Evolutionary conservation across 2,888 invertebrate species (phyloP).

Genomic region (Rhingia campestris): DNA sequence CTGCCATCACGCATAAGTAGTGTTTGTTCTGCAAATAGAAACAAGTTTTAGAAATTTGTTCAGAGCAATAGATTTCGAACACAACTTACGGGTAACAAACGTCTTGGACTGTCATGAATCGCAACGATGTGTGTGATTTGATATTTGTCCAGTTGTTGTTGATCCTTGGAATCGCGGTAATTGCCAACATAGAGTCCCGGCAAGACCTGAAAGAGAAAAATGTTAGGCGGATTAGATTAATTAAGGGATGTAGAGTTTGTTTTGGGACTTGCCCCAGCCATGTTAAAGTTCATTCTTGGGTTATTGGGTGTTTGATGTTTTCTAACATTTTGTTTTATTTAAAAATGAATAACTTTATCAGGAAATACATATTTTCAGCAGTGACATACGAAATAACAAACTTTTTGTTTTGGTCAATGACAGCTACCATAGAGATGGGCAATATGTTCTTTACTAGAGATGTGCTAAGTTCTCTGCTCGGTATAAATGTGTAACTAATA

Average conservation of each 20-base stretch:
- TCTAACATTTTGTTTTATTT: constrained; percentile 16
- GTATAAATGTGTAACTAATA: too few relatives aligned
- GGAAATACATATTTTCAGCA: too few relatives aligned
- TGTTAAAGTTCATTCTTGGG: constrained; percentile 78
- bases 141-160: constrained; percentile 92
- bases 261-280: constrained; percentile 77
- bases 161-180: constrained; percentile 97
- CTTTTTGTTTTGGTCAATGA: not conserved
- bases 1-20: constrained; percentile 96
- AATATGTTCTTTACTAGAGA: too few relatives aligned
- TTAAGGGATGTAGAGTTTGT: not conserved
- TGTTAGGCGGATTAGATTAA: not conserved
- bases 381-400: not conserved
- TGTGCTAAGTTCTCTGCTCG: too few relatives aligned
- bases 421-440: too few relatives aligned
- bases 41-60: not conserved
- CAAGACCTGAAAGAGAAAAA: constrained; percentile 87
- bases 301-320: not conserved
- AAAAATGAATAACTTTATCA: not conserved
- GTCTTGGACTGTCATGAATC: constrained; percentile 96
- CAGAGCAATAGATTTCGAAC: too few relatives aligned
- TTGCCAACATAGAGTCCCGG: constrained; percentile 97
- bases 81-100: constrained; percentile 90
- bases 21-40: constrained; percentile 91
- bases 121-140: constrained; percentile 97